phyloP scores from a whole-genome alignment of 1,140 invertebrate species.

The Drosophila aff. region DNA sequence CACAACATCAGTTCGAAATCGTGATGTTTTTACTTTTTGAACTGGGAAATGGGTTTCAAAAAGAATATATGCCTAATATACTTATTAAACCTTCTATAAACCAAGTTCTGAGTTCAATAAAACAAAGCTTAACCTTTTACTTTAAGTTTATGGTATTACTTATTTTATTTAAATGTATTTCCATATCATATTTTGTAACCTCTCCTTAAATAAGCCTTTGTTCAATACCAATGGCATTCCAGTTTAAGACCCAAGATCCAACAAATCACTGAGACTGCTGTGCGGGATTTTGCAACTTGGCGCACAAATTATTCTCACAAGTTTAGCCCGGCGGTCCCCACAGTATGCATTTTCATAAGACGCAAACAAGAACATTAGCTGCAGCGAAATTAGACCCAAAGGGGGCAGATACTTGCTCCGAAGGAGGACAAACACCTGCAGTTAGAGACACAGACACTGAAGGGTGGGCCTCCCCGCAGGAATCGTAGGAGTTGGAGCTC shows the following conservation, averaged over 20 bases:
- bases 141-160: neutral
- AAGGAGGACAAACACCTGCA: conserved; percentile 71
- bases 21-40: neutral
- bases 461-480: conserved; percentile 7
- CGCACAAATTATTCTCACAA: conserved; percentile 74
- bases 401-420: conserved; percentile 22
- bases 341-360: conserved; percentile 69
- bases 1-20: neutral
- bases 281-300: conserved; percentile 47
- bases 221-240: conserved; percentile 12
- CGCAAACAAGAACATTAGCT: conserved; percentile 79
- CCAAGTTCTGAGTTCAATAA: neutral
- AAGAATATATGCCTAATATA: no score
- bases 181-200: neutral
- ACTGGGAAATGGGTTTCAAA: neutral
- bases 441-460: conserved; percentile 55
- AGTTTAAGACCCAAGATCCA: conserved; percentile 15
- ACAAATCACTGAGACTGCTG: conserved; percentile 24
- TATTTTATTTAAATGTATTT: neutral
- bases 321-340: conserved; percentile 46
- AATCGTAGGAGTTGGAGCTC: conserved; percentile 7
- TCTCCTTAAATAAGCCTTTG: neutral
- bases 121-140: neutral
- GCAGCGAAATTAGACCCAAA: conserved; percentile 70
- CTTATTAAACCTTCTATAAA: neutral